A percentile compares a stretch with the other conserved stretches of the same genome.
Conservation (phyloP, 2,113 vertebrate species). For the Pachyramphus minor region DNA sequence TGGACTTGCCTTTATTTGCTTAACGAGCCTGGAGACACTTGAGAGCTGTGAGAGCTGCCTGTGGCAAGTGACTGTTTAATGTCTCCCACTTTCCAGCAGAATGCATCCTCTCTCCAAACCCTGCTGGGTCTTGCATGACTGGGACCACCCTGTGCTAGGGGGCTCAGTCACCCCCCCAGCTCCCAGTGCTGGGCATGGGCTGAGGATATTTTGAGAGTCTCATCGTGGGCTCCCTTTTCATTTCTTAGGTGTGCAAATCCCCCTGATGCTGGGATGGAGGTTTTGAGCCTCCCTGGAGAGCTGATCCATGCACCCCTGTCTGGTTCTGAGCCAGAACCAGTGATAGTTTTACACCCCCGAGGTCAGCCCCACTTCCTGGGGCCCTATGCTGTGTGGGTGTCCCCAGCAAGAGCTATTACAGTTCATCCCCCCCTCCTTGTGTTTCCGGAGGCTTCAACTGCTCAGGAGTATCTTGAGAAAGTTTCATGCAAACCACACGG, state of each 20-base stretch:
- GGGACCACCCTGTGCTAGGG: neutral
- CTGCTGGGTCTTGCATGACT: neutral
- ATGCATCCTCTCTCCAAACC: neutral
- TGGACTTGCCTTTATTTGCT: conserved; percentile 59
- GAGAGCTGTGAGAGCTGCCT: neutral
- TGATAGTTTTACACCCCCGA: neutral
- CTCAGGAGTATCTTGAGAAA: neutral
- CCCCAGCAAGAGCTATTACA: neutral
- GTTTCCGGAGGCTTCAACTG: neutral
- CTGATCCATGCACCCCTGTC: neutral
- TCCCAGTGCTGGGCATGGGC: neutral
- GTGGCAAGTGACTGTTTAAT: neutral
- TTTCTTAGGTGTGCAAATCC: neutral
- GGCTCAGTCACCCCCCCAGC: rapidly evolving
- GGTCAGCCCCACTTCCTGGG: neutral
- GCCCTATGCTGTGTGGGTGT: rapidly evolving
- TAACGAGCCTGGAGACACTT: neutral
- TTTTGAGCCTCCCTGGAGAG: neutral
- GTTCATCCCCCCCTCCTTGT: neutral
- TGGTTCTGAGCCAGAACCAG: rapidly evolving
- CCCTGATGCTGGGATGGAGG: neutral
- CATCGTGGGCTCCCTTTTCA: rapidly evolving
- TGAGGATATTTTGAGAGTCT: neutral
- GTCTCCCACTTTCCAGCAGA: neutral
- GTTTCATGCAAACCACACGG: neutral